phyloP scores from a whole-genome alignment of 2,797 vertebrate species.

The Centroberyx gerrardi region DNA sequence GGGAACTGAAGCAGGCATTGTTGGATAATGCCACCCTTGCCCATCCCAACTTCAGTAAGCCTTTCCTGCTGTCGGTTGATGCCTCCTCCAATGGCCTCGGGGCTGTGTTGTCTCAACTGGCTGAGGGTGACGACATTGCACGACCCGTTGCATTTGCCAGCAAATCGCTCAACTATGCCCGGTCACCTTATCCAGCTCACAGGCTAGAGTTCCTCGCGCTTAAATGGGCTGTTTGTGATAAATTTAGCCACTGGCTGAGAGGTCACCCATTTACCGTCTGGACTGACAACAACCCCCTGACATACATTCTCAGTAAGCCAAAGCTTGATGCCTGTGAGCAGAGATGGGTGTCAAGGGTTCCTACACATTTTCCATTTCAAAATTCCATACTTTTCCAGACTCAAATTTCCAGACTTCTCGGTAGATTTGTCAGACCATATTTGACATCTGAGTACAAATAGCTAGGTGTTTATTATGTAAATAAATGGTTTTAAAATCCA shows the following conservation, averaged over 20 bases:
- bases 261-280: conserved; percentile 6
- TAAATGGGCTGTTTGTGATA: conserved; percentile 35
- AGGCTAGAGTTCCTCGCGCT: conserved; percentile 29
- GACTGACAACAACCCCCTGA: conserved; percentile 24
- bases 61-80: conserved; percentile 37
- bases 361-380: no score
- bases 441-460: no score
- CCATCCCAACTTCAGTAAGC: conserved; percentile 26
- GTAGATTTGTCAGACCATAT: no score
- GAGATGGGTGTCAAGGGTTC: conserved; percentile 32
- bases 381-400: no score
- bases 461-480: no score
- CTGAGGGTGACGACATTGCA: not conserved
- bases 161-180: conserved; percentile 28
- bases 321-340: conserved; percentile 47
- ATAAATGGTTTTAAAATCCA: no score
- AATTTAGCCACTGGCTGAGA: conserved; percentile 34
- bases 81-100: conserved; percentile 26
- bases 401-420: no score
- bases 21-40: conserved; percentile 9
- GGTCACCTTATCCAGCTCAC: conserved; percentile 33
- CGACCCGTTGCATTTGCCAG: conserved; percentile 24
- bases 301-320: conserved; percentile 29
- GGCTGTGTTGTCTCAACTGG: conserved; percentile 25
- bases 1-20: conserved; percentile 23